Conservation (phyloP, 2,797 vertebrate species). For the Gadopsis bispinosus region DNA sequence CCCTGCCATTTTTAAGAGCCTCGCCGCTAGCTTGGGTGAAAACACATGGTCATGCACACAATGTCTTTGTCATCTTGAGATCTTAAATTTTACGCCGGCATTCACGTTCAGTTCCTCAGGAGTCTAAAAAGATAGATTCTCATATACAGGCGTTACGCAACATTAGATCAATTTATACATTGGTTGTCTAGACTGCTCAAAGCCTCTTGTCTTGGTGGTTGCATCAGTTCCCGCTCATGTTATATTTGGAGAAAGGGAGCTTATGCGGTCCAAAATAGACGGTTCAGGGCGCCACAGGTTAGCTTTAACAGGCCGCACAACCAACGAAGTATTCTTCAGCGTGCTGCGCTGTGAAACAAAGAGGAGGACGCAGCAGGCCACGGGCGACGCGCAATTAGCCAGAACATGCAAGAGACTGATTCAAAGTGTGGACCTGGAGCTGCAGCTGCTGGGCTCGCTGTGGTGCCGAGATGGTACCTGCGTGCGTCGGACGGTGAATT, state of each 20-base stretch:
- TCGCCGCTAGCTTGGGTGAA: not conserved
- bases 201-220: not conserved
- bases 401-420: constrained; percentile 14
- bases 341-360: not conserved
- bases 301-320: not conserved
- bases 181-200: constrained; percentile 9
- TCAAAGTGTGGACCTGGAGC: constrained; percentile 13
- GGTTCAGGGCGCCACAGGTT: constrained; percentile 20
- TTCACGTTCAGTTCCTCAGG: not conserved
- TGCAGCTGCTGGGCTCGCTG: constrained; percentile 2
- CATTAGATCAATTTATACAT: constrained; percentile 17
- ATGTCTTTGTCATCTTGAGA: no score
- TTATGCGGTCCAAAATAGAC: not conserved
- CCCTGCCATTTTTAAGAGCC: not conserved
- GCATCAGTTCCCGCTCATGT: constrained; percentile 21
- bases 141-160: not conserved
- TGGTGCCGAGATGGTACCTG: not conserved
- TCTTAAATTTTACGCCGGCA: no score
- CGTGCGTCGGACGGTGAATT: not conserved
- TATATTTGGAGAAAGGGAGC: constrained; percentile 29
- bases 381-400: constrained; percentile 11
- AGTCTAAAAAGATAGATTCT: not conserved
- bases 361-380: constrained; percentile 7
- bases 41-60: not conserved
- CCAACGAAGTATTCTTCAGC: not conserved